These are phyloP conservation scores for Gambelia wislizenii DNA, from an alignment of 2,797 vertebrate genomes.

Conservation along the genomic window DNA sequence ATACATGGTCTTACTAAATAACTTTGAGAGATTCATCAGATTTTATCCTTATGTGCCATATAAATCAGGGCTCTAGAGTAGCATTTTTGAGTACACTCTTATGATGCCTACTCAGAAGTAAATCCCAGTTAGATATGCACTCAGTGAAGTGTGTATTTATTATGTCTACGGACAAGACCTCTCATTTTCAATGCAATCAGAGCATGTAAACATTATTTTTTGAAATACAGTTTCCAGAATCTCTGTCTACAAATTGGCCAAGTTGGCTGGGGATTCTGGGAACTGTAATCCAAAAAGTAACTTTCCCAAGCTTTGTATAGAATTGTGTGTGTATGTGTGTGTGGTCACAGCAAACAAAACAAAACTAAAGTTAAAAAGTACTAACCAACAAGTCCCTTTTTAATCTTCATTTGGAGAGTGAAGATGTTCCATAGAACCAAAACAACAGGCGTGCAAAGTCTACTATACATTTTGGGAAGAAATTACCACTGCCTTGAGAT, in stretches of 20 bases:
- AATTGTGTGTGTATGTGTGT: neutral
- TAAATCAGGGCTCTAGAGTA: neutral
- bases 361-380: neutral
- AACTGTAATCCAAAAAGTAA: no score
- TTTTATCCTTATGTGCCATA: neutral
- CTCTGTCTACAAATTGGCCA: no score
- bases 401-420: slow-evolving; percentile 32
- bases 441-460: slow-evolving; percentile 20
- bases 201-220: no score
- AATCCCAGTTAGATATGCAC: neutral
- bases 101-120: neutral
- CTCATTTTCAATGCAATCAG: neutral
- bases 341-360: neutral
- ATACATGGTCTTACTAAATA: neutral
- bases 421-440: slow-evolving; percentile 51
- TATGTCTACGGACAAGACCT: neutral
- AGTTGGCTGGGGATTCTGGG: no score
- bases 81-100: neutral
- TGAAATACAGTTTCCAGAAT: no score
- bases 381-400: neutral
- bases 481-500: slow-evolving; percentile 44
- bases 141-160: neutral
- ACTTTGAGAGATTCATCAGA: neutral
- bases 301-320: neutral
- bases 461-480: slow-evolving; percentile 41